Conservation (phyloP, 1,140 invertebrate species). For the Atta texana region DNA sequence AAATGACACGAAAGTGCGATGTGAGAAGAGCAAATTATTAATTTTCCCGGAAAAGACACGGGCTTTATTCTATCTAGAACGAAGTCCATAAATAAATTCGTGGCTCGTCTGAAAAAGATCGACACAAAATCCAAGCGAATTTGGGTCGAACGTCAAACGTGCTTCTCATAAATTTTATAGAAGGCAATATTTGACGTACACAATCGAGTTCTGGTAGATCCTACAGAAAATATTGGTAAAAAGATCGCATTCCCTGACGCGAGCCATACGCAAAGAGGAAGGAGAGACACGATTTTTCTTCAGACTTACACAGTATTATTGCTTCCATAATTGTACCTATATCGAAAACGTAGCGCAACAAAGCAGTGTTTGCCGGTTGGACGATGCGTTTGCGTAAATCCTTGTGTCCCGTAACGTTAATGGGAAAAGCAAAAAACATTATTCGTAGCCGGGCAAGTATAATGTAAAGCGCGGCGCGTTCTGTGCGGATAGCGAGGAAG, state of each 20-base stretch:
- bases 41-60: neutral
- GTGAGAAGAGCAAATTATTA: neutral
- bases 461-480: conserved; percentile 78
- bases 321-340: conserved; percentile 26
- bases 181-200: conserved; percentile 11
- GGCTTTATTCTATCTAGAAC: neutral
- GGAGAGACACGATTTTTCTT: neutral
- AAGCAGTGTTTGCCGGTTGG: conserved; percentile 31
- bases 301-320: neutral
- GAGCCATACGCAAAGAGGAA: neutral
- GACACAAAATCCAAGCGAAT: neutral
- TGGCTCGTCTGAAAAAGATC: neutral
- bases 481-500: conserved; percentile 63
- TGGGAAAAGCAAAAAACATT: conserved; percentile 79
- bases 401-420: conserved; percentile 72
- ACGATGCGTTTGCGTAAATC: conserved; percentile 50
- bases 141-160: neutral
- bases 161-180: conserved; percentile 33
- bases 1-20: neutral
- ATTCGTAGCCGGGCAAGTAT: conserved; percentile 79
- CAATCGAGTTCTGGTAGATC: neutral
- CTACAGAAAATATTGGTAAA: neutral
- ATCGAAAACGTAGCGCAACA: conserved; percentile 12
- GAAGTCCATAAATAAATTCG: conserved; percentile 10
- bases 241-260: neutral